These are phyloP conservation scores for Eleginops maclovinus DNA, from an alignment of 2,113 vertebrate species.

Conservation along the genomic window DNA sequence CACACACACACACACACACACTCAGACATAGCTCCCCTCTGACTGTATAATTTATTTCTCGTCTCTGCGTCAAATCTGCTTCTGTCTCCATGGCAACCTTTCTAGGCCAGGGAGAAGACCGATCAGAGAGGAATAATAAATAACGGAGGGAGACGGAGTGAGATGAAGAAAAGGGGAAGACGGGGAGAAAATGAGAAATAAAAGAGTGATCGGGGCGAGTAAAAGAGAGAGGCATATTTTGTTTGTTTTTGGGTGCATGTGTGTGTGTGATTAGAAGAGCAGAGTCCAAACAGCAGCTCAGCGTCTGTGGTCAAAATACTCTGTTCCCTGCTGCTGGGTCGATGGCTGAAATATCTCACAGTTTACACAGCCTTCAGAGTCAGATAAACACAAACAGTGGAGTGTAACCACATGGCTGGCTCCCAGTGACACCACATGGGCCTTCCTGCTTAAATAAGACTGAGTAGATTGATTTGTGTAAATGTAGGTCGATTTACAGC, in stretches of 20 bases:
- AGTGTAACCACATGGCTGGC: conserved; percentile 33
- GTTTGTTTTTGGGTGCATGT: conserved; percentile 7
- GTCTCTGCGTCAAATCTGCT: conserved; percentile 81
- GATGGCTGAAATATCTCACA: conserved; percentile 36
- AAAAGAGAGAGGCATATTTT: not conserved
- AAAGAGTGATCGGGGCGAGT: not conserved
- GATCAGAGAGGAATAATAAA: conserved; percentile 60
- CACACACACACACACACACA: conserved; percentile 8
- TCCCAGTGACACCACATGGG: conserved; percentile 15
- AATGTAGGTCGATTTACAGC: not conserved
- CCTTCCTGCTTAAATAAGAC: not conserved
- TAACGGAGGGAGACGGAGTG: conserved; percentile 24
- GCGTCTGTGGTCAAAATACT: conserved; percentile 21
- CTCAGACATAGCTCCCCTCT: conserved; percentile 36
- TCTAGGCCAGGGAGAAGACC: conserved; percentile 76
- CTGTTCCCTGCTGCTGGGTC: conserved; percentile 10
- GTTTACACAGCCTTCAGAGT: conserved; percentile 27
- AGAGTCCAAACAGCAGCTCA: conserved; percentile 14
- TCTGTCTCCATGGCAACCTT: conserved; percentile 85
- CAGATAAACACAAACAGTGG: conserved; percentile 44
- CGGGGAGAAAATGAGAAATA: not conserved
- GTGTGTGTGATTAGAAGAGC: not conserved
- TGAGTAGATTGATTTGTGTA: not conserved
- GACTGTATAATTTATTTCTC: conserved; percentile 81
- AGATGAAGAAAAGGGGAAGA: conserved; percentile 29